phyloP scores from a whole-genome alignment of 2,113 vertebrate species.

The Cheilinus undulatus region DNA sequence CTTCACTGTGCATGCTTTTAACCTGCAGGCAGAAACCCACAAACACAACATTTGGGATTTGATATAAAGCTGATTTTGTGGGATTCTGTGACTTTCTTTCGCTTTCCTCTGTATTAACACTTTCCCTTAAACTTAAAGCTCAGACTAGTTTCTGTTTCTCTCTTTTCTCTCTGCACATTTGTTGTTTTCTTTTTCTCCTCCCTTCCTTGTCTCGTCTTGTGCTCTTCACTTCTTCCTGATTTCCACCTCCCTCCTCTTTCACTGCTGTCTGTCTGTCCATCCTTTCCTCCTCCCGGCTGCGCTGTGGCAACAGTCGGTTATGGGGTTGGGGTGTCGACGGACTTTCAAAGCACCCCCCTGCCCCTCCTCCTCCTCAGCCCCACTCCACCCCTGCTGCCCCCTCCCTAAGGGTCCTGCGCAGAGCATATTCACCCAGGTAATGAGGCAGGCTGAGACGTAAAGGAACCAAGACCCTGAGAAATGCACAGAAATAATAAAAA shows the following conservation, averaged over 20 bases:
- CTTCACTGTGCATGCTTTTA: not conserved
- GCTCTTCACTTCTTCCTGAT: slow-evolving; percentile 36
- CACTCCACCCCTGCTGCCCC: slow-evolving; percentile 95
- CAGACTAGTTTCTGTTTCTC: slow-evolving; percentile 83
- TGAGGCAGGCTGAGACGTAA: slow-evolving; percentile 29
- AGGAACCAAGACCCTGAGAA: not conserved
- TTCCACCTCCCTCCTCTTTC: slow-evolving; percentile 47
- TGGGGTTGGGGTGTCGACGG: slow-evolving; percentile 98
- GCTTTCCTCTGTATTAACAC: slow-evolving; percentile 67
- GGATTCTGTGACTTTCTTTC: slow-evolving; percentile 80
- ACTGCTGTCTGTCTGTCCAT: slow-evolving; percentile 70
- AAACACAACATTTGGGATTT: not conserved
- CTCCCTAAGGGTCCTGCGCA: slow-evolving; percentile 95
- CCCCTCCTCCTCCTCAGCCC: slow-evolving; percentile 93
- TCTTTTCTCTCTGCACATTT: slow-evolving; percentile 72
- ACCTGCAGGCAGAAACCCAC: slow-evolving; percentile 28
- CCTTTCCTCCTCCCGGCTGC: slow-evolving; percentile 74
- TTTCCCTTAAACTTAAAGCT: slow-evolving; percentile 79
- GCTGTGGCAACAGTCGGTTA: slow-evolving; percentile 91
- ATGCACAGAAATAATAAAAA: not conserved
- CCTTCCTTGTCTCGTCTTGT: slow-evolving; percentile 31
- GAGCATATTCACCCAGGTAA: slow-evolving; percentile 98
- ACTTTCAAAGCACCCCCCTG: slow-evolving; percentile 93
- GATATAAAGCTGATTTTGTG: slow-evolving; percentile 7
- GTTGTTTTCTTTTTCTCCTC: not conserved